Evolutionary conservation across 2,113 vertebrate genomes (phyloP).

Genomic region (Lontra canadensis): DNA sequence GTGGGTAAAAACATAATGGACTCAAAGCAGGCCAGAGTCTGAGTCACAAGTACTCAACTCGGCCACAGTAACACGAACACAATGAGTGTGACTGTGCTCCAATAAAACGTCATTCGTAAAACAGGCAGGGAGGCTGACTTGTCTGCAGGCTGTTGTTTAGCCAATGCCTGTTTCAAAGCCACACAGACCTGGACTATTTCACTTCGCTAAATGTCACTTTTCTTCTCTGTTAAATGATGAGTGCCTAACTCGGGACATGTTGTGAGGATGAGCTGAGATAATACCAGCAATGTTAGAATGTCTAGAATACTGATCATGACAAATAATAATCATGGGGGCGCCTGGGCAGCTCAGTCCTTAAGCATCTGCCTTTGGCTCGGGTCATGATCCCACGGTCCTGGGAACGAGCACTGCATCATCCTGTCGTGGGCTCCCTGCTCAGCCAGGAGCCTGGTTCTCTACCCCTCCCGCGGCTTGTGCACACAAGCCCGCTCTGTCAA

Average conservation of each 20-base stretch:
- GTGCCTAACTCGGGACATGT: not conserved
- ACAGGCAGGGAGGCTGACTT: not conserved
- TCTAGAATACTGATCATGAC: not conserved
- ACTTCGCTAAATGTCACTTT: not conserved
- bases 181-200: not conserved
- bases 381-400: not conserved
- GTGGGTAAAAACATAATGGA: not conserved
- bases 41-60: not conserved
- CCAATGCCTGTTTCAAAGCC: not conserved
- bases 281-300: not conserved
- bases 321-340: not conserved
- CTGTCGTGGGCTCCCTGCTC: too few relatives aligned
- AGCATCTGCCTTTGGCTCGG: not conserved
- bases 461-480: too few relatives aligned
- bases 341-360: not conserved
- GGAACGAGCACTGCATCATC: too few relatives aligned
- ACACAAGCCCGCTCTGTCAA: not conserved
- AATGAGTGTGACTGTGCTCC: not conserved
- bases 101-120: conserved; percentile 34
- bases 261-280: conserved; percentile 12
- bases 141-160: not conserved
- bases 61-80: not conserved
- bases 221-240: not conserved
- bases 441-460: not conserved
- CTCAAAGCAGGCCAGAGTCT: not conserved